phyloP scores from a whole-genome alignment of 2,888 invertebrate genomes.

The Mylabris sibirica region DNA sequence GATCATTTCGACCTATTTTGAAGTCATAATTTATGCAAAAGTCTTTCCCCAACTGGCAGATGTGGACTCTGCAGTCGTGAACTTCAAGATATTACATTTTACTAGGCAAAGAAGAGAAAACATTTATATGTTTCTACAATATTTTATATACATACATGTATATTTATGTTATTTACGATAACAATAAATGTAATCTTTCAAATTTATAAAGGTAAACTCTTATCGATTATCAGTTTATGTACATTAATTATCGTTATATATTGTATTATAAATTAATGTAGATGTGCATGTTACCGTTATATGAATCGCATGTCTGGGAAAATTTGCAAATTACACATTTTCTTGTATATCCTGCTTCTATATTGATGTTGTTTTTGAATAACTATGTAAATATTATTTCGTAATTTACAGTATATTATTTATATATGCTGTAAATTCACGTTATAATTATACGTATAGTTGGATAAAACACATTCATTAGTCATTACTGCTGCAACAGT shows the following conservation, averaged over 20 bases:
- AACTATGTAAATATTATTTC: not conserved
- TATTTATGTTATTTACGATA: not conserved
- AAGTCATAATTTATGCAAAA: constrained; percentile 53
- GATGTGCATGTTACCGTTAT: not conserved
- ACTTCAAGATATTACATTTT: not conserved
- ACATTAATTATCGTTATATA: not conserved
- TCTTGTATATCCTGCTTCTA: not conserved
- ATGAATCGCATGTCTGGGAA: not conserved
- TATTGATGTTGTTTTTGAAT: not conserved
- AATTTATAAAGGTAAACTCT: not conserved
- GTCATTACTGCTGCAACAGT: not conserved
- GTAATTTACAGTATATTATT: not conserved
- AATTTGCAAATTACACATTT: not conserved
- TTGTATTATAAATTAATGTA: not conserved
- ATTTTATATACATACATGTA: not conserved
- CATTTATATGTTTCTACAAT: not conserved
- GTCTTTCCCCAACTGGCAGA: constrained; percentile 41
- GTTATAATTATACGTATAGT: not conserved
- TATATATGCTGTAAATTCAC: not conserved
- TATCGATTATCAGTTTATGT: not conserved
- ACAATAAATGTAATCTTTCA: not conserved
- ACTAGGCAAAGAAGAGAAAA: not conserved
- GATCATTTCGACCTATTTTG: constrained; percentile 42
- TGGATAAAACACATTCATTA: not conserved
- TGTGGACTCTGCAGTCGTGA: constrained; percentile 31